phyloP scores from a whole-genome alignment of 92 coral and sea anemone genomes.

The Epizoanthus fatuus region DNA sequence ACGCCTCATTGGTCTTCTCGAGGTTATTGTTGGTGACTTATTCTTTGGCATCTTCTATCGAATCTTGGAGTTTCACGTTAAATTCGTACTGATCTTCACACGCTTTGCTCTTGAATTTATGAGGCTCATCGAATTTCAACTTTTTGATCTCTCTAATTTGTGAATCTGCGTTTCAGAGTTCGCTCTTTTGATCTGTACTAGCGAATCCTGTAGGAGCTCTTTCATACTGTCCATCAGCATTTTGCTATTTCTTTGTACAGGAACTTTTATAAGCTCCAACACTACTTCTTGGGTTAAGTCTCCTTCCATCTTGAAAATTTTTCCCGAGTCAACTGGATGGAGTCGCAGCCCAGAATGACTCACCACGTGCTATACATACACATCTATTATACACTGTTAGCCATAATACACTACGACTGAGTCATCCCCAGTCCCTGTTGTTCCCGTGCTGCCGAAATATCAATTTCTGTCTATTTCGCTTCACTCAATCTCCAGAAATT shows the following conservation, averaged over 20 bases:
- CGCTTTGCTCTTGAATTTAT: slow-evolving; percentile 13
- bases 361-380: too few species aligned
- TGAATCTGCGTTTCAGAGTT: background rate
- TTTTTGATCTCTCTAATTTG: background rate
- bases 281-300: background rate
- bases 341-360: too few species aligned
- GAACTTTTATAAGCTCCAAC: background rate
- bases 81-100: background rate
- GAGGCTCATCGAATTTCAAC: background rate
- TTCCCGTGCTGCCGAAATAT: too few species aligned
- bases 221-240: slow-evolving; percentile 8
- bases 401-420: too few species aligned
- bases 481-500: too few species aligned
- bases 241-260: background rate
- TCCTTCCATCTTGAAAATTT: too few species aligned
- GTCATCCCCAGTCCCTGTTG: too few species aligned
- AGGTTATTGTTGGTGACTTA: background rate
- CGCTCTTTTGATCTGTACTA: slow-evolving; percentile 18
- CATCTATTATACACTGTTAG: too few species aligned
- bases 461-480: too few species aligned
- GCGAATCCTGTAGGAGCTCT: background rate
- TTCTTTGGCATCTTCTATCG: background rate
- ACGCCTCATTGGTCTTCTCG: slow-evolving; percentile 1
- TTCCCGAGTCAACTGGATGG: too few species aligned
- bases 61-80: slow-evolving; percentile 15